These are phyloP conservation scores for Bombyx mandarina DNA, from an alignment of 1,140 invertebrate species.

Conservation along the genomic window DNA sequence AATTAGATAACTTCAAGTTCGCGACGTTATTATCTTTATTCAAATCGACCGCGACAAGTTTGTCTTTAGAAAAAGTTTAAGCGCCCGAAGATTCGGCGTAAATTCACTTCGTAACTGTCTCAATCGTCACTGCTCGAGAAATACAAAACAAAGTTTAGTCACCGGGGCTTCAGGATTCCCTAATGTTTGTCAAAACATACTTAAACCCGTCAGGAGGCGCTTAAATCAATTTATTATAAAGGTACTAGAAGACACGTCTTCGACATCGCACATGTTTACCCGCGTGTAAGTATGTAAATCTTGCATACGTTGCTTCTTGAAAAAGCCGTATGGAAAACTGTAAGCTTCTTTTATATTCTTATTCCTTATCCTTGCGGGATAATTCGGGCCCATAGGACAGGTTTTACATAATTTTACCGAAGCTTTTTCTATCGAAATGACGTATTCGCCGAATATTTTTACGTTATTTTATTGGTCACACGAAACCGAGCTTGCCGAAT, in stretches of 20 bases:
- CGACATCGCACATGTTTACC: conserved; percentile 45
- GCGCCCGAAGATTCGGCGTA: conserved; percentile 19
- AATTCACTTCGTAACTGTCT: conserved; percentile 32
- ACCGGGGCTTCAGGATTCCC: conserved; percentile 54
- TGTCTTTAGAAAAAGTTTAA: conserved; percentile 5
- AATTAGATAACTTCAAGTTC: conserved; percentile 1
- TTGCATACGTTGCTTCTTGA: conserved; percentile 48
- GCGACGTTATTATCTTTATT: conserved; percentile 2
- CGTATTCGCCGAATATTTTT: conserved; percentile 33
- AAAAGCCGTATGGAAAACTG: conserved; percentile 60
- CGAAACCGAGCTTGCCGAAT: conserved; percentile 15
- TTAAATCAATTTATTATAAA: conserved; percentile 68
- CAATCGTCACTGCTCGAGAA: conserved; percentile 22
- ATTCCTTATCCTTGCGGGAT: conserved; percentile 62
- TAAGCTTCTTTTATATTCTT: conserved; percentile 65
- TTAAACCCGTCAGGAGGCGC: conserved; percentile 63
- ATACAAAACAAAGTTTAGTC: conserved; percentile 53
- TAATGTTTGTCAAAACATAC: conserved; percentile 66
- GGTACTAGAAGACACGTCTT: conserved; percentile 43
- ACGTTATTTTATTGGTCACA: conserved; percentile 40
- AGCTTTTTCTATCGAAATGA: conserved; percentile 38
- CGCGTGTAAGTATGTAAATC: conserved; percentile 56
- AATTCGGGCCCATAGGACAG: conserved; percentile 61
- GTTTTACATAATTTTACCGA: conserved; percentile 64
- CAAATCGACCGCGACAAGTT: conserved; percentile 2